Percentiles rank a stretch among this genome's conserved stretches.
These are phyloP conservation scores for Lampropteryx suffumata DNA, from an alignment of 2,888 invertebrate genomes.

Conservation along the genomic window DNA sequence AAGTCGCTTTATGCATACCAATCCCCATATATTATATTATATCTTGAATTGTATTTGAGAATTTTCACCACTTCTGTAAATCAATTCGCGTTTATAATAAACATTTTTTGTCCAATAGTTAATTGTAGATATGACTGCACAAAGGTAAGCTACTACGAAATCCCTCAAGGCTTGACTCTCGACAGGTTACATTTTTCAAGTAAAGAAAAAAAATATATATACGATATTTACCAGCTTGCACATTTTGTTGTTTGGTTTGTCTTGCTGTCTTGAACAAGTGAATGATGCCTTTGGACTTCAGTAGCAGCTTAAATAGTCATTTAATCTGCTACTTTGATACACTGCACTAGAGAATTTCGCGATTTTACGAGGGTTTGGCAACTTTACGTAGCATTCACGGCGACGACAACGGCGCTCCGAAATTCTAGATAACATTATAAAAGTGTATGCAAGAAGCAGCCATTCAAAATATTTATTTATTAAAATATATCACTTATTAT, in stretches of 20 bases:
- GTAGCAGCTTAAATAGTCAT: constrained; percentile 60
- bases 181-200: no score
- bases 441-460: constrained; percentile 41
- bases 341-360: constrained; percentile 55
- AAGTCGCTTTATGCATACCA: no score
- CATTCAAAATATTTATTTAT: constrained; percentile 29
- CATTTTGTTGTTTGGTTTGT: constrained; percentile 59
- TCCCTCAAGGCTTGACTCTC: no score
- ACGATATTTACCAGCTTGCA: constrained; percentile 77
- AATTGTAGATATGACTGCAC: no score
- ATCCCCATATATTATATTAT: no score
- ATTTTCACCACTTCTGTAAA: no score
- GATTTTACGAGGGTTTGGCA: constrained; percentile 59
- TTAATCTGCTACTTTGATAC: constrained; percentile 40
- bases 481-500: no score
- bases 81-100: no score
- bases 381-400: constrained; percentile 48
- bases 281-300: constrained; percentile 49
- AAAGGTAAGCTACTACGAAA: no score
- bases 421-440: constrained; percentile 68
- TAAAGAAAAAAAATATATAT: no score
- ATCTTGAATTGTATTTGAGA: no score
- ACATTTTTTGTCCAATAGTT: no score
- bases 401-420: constrained; percentile 59
- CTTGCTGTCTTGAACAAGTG: constrained; percentile 41